Conservation (phyloP, 2,797 vertebrate species). For the Tiaroga cobitis region DNA sequence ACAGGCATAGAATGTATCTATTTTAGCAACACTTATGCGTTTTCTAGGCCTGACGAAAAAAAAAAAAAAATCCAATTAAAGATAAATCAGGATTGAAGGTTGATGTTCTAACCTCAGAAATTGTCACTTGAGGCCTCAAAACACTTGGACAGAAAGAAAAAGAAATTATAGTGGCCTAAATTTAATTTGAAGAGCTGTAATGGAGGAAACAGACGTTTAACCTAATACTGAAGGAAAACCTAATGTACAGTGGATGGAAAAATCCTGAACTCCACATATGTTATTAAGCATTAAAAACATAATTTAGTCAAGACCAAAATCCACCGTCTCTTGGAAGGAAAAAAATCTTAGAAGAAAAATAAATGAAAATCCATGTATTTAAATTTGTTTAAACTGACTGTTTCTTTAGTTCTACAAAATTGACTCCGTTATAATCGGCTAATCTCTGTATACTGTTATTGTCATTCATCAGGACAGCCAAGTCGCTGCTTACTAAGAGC, state of each 20-base stretch:
- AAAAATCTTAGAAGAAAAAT: neutral
- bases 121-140: conserved; percentile 2
- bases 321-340: neutral
- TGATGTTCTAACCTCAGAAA: neutral
- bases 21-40: conserved; percentile 10
- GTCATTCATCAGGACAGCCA: neutral
- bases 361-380: neutral
- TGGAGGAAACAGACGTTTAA: conserved; percentile 9
- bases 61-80: conserved; percentile 14
- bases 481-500: neutral
- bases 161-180: conserved; percentile 8
- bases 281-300: neutral
- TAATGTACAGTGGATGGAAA: neutral
- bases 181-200: conserved; percentile 9
- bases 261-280: neutral
- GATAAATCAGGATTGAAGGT: conserved; percentile 2
- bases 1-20: conserved; percentile 3
- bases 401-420: neutral
- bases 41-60: too few relatives aligned
- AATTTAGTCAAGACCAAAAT: neutral
- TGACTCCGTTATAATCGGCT: neutral
- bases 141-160: neutral
- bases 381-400: too few relatives aligned
- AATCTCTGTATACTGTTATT: neutral
- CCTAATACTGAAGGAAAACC: neutral